phyloP scores from a whole-genome alignment of 37 sponge, comb jelly and placozoan species.

The Hormiphora californensis region DNA sequence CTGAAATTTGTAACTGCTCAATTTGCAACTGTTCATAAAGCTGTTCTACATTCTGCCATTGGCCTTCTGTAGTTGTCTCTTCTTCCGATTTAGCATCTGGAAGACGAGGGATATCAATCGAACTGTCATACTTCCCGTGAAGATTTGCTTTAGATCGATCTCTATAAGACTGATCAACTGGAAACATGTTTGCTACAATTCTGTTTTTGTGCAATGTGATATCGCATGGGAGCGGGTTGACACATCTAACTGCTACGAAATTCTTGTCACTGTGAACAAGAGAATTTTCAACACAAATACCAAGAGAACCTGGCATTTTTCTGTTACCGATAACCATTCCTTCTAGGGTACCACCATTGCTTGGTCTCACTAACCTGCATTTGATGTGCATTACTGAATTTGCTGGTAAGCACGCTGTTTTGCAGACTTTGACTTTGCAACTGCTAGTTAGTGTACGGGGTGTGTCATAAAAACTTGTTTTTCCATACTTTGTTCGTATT shows the following conservation, averaged over 20 bases:
- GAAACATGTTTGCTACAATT: not conserved
- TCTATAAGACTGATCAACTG: not conserved
- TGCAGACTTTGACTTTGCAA: not conserved
- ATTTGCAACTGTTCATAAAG: not conserved
- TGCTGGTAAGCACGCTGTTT: not conserved
- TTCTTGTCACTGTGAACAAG: not conserved
- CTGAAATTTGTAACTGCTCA: not conserved
- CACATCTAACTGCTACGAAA: not conserved
- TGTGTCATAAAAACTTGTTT: too few relatives aligned
- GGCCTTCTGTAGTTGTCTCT: not conserved
- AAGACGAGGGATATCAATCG: not conserved
- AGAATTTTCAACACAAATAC: not conserved
- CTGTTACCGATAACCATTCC: not conserved
- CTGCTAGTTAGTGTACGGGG: too few relatives aligned
- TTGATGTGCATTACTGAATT: constrained; percentile 1
- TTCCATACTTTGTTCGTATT: too few relatives aligned
- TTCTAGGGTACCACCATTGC: not conserved
- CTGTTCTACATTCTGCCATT: not conserved
- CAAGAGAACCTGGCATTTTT: not conserved
- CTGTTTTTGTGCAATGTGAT: constrained; percentile 20
- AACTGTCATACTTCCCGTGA: not conserved
- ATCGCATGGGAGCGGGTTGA: not conserved
- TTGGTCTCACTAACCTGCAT: not conserved
- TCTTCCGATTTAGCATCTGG: not conserved
- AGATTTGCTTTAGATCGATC: too few relatives aligned